phyloP scores from a whole-genome alignment of 2,113 vertebrate genomes.

The Sylvietta virens region DNA sequence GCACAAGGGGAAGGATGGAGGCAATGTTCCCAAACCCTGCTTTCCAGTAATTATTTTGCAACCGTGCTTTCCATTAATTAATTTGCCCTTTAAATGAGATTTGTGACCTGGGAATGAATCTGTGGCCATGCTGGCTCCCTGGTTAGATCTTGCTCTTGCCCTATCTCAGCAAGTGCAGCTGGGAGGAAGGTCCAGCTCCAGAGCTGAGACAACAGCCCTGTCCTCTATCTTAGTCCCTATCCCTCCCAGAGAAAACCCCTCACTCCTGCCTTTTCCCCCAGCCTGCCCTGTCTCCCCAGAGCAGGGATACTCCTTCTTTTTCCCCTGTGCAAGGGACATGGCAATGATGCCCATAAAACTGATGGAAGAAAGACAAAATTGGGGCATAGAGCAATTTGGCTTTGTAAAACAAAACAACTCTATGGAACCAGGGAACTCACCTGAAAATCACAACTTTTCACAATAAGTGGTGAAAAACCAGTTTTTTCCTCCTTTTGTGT shows the following conservation, averaged over 20 bases:
- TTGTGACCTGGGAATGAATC: not conserved
- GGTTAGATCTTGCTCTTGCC: not conserved
- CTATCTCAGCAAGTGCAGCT: not conserved
- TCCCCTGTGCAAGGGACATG: not conserved
- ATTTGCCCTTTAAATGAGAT: not conserved
- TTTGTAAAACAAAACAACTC: not conserved
- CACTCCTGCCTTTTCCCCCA: not conserved
- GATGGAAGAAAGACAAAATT: not conserved
- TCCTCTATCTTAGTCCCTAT: not conserved
- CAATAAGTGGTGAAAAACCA: rapidly evolving
- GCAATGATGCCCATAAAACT: not conserved
- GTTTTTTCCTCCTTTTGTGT: not conserved
- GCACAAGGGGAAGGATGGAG: not conserved
- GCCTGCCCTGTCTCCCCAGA: not conserved
- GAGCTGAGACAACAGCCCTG: not conserved
- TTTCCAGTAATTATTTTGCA: not conserved
- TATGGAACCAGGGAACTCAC: rapidly evolving
- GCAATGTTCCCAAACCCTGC: not conserved
- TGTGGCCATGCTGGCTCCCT: not conserved
- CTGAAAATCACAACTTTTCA: not conserved
- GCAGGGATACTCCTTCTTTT: not conserved
- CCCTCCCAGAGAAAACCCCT: not conserved
- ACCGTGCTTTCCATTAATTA: not conserved
- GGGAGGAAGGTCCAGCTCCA: not conserved
- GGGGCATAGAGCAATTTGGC: not conserved